These are phyloP conservation scores for Limonius californicus DNA, from an alignment of 1,140 invertebrate genomes.

Conservation along the genomic window DNA sequence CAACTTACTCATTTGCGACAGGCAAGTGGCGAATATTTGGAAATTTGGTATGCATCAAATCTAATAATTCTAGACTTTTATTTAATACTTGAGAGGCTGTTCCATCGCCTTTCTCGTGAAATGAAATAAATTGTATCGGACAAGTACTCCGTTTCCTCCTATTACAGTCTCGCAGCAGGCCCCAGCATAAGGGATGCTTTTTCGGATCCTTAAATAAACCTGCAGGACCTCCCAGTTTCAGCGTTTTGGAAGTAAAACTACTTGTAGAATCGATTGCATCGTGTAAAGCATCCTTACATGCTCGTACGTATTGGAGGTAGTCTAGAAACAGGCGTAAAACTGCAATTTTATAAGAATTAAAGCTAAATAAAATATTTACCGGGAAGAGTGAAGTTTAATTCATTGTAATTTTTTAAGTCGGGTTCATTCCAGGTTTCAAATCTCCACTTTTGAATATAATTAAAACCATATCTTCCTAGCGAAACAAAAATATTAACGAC, in stretches of 20 bases:
- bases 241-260: slow-evolving; percentile 21
- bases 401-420: slow-evolving; percentile 49
- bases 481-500: slow-evolving; percentile 1
- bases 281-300: slow-evolving; percentile 41
- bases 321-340: slow-evolving; percentile 21
- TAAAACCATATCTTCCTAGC: slow-evolving; percentile 45
- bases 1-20: slow-evolving; percentile 47
- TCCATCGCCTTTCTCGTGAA: slow-evolving; percentile 51
- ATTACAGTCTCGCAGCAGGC: slow-evolving; percentile 46
- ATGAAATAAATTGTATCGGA: slow-evolving; percentile 49
- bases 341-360: too few species aligned
- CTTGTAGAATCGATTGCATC: slow-evolving; percentile 27
- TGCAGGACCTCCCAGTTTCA: slow-evolving; percentile 48
- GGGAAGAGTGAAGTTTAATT: slow-evolving; percentile 48
- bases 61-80: slow-evolving; percentile 41
- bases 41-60: slow-evolving; percentile 43
- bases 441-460: slow-evolving; percentile 47
- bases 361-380: slow-evolving; percentile 33
- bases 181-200: slow-evolving; percentile 51
- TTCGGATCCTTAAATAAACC: slow-evolving; percentile 47
- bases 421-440: slow-evolving; percentile 56
- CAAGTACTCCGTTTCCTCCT: slow-evolving; percentile 34
- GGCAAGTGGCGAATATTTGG: slow-evolving; percentile 43
- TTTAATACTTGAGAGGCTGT: slow-evolving; percentile 43
- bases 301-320: slow-evolving; percentile 43